Conservation (phyloP, 2,888 invertebrate genomes). For the Hirudinaria manillensis region DNA sequence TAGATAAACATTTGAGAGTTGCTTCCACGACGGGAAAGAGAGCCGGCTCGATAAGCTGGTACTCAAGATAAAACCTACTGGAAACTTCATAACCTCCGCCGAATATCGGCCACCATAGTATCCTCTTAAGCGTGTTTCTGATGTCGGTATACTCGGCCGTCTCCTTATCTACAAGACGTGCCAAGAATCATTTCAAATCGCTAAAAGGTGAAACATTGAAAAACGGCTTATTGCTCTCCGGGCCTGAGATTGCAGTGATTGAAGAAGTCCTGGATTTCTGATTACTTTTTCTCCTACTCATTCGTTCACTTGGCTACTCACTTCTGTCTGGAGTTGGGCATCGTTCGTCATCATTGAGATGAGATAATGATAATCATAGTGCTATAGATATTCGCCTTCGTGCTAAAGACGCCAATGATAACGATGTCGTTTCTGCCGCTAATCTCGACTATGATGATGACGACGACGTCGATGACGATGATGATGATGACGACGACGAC, state of each 20-base stretch:
- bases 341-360: no score
- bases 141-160: not conserved
- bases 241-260: no score
- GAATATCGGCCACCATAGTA: not conserved
- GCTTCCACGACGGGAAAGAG: not conserved
- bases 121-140: slow-evolving; percentile 8
- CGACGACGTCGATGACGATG: no score
- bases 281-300: not conserved
- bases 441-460: not conserved
- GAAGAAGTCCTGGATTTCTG: no score
- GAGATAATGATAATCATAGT: no score
- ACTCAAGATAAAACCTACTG: slow-evolving; percentile 5
- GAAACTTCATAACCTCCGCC: slow-evolving; percentile 7
- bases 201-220: not conserved
- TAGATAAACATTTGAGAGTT: not conserved
- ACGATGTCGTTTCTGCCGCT: not conserved
- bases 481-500: no score
- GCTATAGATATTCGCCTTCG: no score
- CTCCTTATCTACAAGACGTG: not conserved
- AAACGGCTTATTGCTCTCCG: not conserved
- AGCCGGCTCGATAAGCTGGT: slow-evolving; percentile 1
- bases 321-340: not conserved
- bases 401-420: no score
- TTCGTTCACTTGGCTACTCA: not conserved
- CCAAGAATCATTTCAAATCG: slow-evolving; percentile 12